Evolutionary conservation across 2,888 invertebrate genomes (phyloP).

Genomic region (Diplazon laetatorius): DNA sequence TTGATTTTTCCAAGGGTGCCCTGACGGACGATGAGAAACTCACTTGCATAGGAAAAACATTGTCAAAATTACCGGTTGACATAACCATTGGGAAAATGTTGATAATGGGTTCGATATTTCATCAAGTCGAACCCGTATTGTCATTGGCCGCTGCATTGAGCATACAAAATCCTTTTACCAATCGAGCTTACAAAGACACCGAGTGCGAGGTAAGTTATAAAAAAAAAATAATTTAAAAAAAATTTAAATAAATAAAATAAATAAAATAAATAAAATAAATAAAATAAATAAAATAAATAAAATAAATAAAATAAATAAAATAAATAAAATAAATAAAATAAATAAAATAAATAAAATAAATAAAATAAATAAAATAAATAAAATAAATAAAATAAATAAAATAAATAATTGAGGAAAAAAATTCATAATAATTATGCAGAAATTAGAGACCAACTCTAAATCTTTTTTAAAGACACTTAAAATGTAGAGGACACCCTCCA

Average conservation of each 20-base stretch:
- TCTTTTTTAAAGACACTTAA: no score
- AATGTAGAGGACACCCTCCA: no score
- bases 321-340: no score
- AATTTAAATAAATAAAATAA: not conserved
- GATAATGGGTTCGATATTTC: constrained; percentile 94
- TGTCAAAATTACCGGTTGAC: constrained; percentile 96
- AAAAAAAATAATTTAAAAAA: not conserved
- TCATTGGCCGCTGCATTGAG: constrained; percentile 96
- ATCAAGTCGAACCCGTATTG: constrained; percentile 93
- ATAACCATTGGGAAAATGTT: constrained; percentile 98
- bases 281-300: no score
- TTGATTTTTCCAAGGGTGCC: constrained; percentile 88
- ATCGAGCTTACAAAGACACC: constrained; percentile 92
- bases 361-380: no score
- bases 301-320: no score
- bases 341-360: no score
- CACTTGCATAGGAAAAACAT: constrained; percentile 92
- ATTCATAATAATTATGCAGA: no score
- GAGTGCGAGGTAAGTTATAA: constrained; percentile 88
- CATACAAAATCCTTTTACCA: constrained; percentile 96
- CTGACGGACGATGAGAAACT: constrained; percentile 91
- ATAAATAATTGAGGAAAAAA: no score
- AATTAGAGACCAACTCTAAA: no score
- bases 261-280: no score
- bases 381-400: no score